Conservation (phyloP, 2,113 vertebrate genomes). For the Notothenia rossii region DNA sequence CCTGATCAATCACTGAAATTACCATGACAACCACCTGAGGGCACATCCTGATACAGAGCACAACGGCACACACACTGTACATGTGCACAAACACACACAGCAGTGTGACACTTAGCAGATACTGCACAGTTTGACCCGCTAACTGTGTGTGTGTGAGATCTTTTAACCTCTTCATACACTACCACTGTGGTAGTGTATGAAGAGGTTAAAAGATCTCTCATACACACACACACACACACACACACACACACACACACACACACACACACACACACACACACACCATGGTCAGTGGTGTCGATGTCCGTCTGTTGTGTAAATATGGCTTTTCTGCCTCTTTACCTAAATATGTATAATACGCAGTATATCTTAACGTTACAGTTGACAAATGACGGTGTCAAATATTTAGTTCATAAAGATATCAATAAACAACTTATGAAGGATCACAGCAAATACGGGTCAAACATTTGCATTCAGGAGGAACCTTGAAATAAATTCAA, state of each 20-base stretch:
- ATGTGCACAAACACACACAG: constrained; percentile 5
- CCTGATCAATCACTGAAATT: constrained; percentile 59
- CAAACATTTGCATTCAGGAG: background rate
- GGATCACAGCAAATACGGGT: background rate
- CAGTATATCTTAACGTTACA: too few relatives aligned
- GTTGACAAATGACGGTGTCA: background rate
- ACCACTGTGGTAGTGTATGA: background rate
- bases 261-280: constrained; percentile 5
- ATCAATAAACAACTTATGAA: background rate
- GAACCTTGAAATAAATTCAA: background rate
- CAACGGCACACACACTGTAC: constrained; percentile 20
- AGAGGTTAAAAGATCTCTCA: constrained; percentile 13
- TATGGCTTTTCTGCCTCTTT: background rate
- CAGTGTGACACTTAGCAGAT: constrained; percentile 25
- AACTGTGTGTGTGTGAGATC: too few relatives aligned
- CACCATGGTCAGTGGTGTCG: constrained; percentile 21
- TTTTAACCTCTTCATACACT: too few relatives aligned
- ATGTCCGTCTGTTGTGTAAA: constrained; percentile 15
- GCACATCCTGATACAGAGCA: constrained; percentile 22
- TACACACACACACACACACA: background rate
- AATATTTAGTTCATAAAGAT: background rate
- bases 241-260: background rate
- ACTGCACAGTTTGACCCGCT: too few relatives aligned
- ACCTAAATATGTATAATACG: background rate
- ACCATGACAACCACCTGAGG: constrained; percentile 66